Evolutionary conservation across 2,888 invertebrate species (phyloP).

Genomic region (Aricia artaxerxes): DNA sequence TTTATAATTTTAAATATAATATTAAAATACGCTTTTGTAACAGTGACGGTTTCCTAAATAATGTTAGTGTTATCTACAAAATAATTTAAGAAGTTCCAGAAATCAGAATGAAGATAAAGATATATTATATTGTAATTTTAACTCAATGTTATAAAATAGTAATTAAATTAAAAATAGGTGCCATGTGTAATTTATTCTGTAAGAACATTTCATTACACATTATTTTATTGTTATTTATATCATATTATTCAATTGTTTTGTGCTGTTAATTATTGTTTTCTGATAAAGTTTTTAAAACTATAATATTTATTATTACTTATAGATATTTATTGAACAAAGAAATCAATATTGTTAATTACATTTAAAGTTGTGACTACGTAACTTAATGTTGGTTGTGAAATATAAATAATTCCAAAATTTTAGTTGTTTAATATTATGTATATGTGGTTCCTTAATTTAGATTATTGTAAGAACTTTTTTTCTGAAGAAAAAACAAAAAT

Average conservation of each 20-base stretch:
- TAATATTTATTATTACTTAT: too few relatives aligned
- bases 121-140: not conserved
- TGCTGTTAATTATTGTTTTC: too few relatives aligned
- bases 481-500: too few relatives aligned
- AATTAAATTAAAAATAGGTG: not conserved
- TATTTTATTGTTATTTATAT: not conserved
- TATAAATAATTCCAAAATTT: not conserved
- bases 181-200: not conserved
- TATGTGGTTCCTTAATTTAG: too few relatives aligned
- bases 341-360: not conserved
- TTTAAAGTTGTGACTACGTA: too few relatives aligned
- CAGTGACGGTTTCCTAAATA: not conserved
- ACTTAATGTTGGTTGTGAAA: slow-evolving; percentile 7
- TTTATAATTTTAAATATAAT: not conserved
- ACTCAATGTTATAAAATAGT: not conserved
- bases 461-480: too few relatives aligned
- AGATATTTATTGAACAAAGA: not conserved
- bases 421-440: not conserved
- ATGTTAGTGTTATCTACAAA: not conserved
- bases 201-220: not conserved
- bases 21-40: not conserved
- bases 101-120: not conserved
- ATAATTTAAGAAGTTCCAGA: not conserved
- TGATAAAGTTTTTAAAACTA: too few relatives aligned
- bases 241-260: too few relatives aligned